Evolutionary conservation across 1,140 invertebrate genomes (phyloP), one percentile per base, ranked within the genome.

Genomic region (Archivesica marissinica): DNA sequence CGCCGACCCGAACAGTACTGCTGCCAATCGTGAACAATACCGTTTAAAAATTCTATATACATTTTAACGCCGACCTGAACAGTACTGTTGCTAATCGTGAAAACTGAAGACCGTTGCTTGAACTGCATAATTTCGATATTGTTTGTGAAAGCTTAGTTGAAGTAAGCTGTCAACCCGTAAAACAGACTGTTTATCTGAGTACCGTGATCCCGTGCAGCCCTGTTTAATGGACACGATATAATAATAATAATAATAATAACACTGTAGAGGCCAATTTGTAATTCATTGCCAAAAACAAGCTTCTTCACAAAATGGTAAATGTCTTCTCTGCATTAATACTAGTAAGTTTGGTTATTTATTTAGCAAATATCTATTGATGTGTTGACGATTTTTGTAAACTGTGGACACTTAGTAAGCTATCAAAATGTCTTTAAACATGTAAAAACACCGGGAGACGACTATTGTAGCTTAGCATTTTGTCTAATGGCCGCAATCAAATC

Each of bases 351-450:
- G n/a, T n/a, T n/a, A n/a, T n/a, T n/a, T 64, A 64, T 25, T 25
- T 1, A 64, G 9, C 41, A 28, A 7, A 25, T n/a, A 15, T 13
- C 41, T 23, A 41, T 47, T 61, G 30, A 23, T 79, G 77, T 64
- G 66, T 44, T 66, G 77, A 68, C 77, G 68, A 33, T 59, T 79
- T 79, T 72, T 52, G 23, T 39, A 72, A 70, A 81, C 64, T 54
- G 30, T 2, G 38, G 33, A 39, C 64, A 72, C 47, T 70, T n/a
- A 72, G 41, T 72, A 17, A 9, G 4, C 64, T 54, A 56, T 72
- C 39, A 72, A 44, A 52, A 81, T 72, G 9, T 35, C 50, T 54
- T 39, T 39, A 30, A 68, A 54, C 25, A 38, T 20, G 17, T 52
- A 33, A 50, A 75, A 76, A 54, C 15, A 4, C 54, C 25, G 50